A percentile compares a stretch with the other conserved stretches of the same genome.
Evolutionary conservation across 2,113 vertebrate species (phyloP).

Genomic region (Xiphophorus couchianus): DNA sequence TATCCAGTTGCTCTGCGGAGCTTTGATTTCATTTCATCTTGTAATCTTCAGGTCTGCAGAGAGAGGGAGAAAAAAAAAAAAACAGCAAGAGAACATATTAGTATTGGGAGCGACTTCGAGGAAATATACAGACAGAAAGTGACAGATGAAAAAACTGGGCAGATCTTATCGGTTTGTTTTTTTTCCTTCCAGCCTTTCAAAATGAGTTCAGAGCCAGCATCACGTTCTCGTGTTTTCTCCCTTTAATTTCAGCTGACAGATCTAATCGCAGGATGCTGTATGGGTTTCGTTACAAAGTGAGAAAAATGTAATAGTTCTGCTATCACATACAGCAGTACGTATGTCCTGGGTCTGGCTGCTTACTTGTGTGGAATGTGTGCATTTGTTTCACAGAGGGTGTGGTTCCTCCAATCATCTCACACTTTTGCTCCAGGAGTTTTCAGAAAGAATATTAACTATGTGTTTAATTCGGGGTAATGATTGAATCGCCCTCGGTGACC

Average conservation of each 20-base stretch:
- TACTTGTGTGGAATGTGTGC: slow-evolving; percentile 1
- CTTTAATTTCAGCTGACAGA: slow-evolving; percentile 61
- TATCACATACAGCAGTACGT: slow-evolving; percentile 40
- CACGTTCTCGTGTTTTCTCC: slow-evolving; percentile 11
- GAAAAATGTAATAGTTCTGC: slow-evolving; percentile 49
- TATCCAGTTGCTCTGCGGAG: slow-evolving; percentile 8
- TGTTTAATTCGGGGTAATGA: slow-evolving; percentile 62
- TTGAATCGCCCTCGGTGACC: slow-evolving; percentile 44
- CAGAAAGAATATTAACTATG: slow-evolving; percentile 67
- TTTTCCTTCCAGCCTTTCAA: slow-evolving; percentile 17
- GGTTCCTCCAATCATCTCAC: slow-evolving; percentile 28
- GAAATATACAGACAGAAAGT: slow-evolving; percentile 30
- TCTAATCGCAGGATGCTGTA: slow-evolving; percentile 50
- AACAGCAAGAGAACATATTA: slow-evolving; percentile 48
- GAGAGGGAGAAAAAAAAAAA: slow-evolving; percentile 19
- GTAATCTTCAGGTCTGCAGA: slow-evolving; percentile 79
- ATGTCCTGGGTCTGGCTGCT: slow-evolving; percentile 21
- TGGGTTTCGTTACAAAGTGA: slow-evolving; percentile 52
- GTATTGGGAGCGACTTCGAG: slow-evolving; percentile 11
- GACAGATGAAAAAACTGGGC: slow-evolving; percentile 30
- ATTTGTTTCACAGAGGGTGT: not conserved
- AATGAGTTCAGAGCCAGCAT: slow-evolving; percentile 40
- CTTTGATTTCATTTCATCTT: slow-evolving; percentile 75
- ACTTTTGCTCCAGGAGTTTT: slow-evolving; percentile 48
- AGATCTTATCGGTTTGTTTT: slow-evolving; percentile 32